These are phyloP conservation scores for Drosophila bocki DNA, from an alignment of 1,140 invertebrate genomes.

Conservation along the genomic window DNA sequence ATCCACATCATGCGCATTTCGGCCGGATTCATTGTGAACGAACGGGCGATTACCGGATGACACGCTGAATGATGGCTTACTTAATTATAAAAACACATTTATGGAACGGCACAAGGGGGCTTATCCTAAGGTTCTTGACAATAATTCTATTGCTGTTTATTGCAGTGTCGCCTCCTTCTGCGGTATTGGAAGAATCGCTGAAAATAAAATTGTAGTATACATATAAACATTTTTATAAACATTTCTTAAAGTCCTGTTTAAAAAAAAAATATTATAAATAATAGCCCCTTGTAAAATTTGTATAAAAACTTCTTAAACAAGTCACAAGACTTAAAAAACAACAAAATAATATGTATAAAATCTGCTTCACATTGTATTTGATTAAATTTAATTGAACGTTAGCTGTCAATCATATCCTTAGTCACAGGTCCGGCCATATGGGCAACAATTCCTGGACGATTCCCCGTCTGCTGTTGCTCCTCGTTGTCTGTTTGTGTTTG, in stretches of 20 bases:
- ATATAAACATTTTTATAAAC: too few relatives aligned
- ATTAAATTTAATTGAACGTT: background rate
- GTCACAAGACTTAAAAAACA: background rate
- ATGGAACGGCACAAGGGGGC: conserved; percentile 4
- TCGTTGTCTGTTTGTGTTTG: conserved; percentile 28
- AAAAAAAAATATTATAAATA: too few relatives aligned
- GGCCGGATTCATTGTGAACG: conserved; percentile 84
- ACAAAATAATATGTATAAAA: background rate
- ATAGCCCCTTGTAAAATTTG: background rate
- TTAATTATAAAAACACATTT: conserved; percentile 34
- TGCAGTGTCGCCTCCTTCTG: background rate
- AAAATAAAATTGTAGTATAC: background rate
- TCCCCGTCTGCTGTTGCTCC: conserved; percentile 3
- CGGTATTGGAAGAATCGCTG: background rate
- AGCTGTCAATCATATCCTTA: conserved; percentile 8
- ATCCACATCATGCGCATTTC: conserved; percentile 91
- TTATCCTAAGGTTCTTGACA: background rate
- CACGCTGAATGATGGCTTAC: background rate
- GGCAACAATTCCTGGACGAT: conserved; percentile 14
- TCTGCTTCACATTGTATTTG: background rate
- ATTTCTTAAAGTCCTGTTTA: too few relatives aligned
- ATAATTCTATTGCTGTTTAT: conserved; percentile 3
- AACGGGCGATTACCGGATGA: conserved; percentile 4
- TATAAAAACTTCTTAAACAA: background rate
- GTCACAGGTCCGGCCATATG: conserved; percentile 42